Percentiles rank a stretch among this genome's conserved stretches.
Conservation (phyloP, 2,888 invertebrate genomes). For the Lordiphosa andalusiaca region DNA sequence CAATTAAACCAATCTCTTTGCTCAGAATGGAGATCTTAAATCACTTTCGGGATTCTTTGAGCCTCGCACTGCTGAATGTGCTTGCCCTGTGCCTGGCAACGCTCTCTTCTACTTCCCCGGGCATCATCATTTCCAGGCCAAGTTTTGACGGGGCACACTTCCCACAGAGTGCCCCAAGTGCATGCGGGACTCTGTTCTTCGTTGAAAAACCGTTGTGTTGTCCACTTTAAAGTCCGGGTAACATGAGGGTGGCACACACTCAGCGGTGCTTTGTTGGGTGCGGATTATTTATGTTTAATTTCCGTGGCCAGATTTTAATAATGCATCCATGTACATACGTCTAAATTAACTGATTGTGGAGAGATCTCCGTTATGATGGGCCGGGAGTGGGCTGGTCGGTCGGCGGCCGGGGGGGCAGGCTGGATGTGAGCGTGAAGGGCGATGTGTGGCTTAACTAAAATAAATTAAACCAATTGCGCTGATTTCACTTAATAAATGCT, state of each 20-base stretch:
- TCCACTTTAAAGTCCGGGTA: neutral
- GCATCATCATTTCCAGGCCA: no score
- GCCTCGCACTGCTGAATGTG: no score
- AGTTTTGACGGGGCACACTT: no score
- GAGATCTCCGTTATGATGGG: slow-evolving; percentile 27
- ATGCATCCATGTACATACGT: slow-evolving; percentile 19
- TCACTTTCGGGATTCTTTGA: no score
- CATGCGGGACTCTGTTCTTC: no score
- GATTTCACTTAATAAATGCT: slow-evolving; percentile 65
- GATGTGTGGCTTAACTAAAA: slow-evolving; percentile 49
- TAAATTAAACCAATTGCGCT: slow-evolving; percentile 70
- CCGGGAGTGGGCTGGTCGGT: slow-evolving; percentile 14
- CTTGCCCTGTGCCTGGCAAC: no score
- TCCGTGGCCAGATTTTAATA: slow-evolving; percentile 10
- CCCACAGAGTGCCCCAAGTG: no score
- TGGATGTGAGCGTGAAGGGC: slow-evolving; percentile 13
- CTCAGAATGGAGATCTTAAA: no score
- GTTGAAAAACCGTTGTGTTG: no score
- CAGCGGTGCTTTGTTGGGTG: slow-evolving; percentile 5
- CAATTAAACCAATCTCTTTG: no score
- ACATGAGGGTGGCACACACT: neutral
- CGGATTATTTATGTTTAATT: slow-evolving; percentile 6
- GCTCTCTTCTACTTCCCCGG: no score
- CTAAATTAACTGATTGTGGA: slow-evolving; percentile 42
- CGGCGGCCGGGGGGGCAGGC: neutral